phyloP scores from a whole-genome alignment of 2,888 invertebrate species.

The Drosophila pseudotalamancana region DNA sequence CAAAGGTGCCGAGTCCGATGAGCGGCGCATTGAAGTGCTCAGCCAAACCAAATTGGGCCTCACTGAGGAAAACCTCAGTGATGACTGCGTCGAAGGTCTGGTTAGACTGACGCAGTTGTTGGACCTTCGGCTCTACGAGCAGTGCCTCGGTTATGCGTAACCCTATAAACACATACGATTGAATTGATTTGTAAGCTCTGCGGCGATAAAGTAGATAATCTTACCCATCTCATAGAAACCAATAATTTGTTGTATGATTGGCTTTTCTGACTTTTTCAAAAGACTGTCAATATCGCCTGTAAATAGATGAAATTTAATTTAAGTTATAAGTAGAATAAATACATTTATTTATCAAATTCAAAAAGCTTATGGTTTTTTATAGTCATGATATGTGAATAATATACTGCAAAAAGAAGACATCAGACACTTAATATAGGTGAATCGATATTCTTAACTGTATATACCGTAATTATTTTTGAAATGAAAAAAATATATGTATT shows the following conservation, averaged over 20 bases:
- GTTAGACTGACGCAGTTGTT: conserved; percentile 74
- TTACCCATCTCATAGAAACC: conserved; percentile 69
- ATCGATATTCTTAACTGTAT: too few species aligned
- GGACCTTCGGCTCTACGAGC: conserved; percentile 60
- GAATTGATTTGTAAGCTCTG: too few species aligned
- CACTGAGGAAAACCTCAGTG: conserved; percentile 82
- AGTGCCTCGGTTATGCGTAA: conserved; percentile 58
- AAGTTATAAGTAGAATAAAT: too few species aligned
- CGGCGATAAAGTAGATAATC: too few species aligned
- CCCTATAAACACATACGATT: too few species aligned
- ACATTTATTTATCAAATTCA: too few species aligned
- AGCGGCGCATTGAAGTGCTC: conserved; percentile 81
- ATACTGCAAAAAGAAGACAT: too few species aligned
- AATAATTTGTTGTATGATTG: conserved; percentile 53
- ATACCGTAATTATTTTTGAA: too few species aligned
- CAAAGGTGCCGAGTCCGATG: conserved; percentile 77
- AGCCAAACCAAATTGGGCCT: conserved; percentile 82
- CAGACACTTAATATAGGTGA: too few species aligned
- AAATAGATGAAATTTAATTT: background rate
- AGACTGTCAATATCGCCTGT: conserved; percentile 40
- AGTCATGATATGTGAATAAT: too few species aligned
- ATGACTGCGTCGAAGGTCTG: conserved; percentile 83
- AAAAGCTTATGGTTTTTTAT: too few species aligned
- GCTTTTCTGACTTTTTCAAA: conserved; percentile 32
- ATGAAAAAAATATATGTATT: too few species aligned